Evolutionary conservation across 2,797 vertebrate genomes (phyloP).

Genomic region (Sebastes kiyomatsui): DNA sequence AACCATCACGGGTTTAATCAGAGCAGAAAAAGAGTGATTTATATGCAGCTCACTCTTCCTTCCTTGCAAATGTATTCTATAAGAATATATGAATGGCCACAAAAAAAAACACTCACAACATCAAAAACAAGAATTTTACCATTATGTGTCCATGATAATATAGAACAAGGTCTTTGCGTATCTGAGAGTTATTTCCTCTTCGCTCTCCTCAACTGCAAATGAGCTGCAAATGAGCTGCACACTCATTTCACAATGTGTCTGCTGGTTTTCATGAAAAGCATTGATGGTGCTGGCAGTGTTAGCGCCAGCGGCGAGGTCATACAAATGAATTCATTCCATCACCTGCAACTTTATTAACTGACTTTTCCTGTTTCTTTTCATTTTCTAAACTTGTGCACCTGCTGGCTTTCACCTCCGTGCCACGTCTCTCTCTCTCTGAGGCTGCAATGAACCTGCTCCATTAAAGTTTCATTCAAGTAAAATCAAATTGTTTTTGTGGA

Average conservation of each 20-base stretch:
- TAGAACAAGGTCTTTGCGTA: not conserved
- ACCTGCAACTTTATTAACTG: not conserved
- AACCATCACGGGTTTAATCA: not conserved
- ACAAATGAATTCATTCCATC: not conserved
- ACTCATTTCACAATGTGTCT: not conserved
- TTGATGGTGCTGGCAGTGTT: not conserved
- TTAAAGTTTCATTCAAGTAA: constrained; percentile 9
- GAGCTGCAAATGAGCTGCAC: not conserved
- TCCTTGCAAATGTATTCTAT: not conserved
- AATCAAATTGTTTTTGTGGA: not conserved
- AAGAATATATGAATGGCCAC: not conserved
- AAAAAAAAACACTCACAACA: not conserved
- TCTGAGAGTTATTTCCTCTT: not conserved
- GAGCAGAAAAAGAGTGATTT: not conserved
- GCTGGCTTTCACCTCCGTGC: not conserved
- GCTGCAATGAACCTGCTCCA: not conserved
- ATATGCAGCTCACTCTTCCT: not conserved
- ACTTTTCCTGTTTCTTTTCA: not conserved
- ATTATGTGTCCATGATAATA: not conserved
- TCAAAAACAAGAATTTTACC: not conserved
- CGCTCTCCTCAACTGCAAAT: not conserved
- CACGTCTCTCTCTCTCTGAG: not conserved
- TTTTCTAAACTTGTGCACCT: not conserved
- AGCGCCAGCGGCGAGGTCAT: not conserved
- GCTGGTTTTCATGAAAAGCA: not conserved